These are phyloP conservation scores for Etheostoma spectabile DNA, from an alignment of 2,113 vertebrate species.

Conservation along the genomic window DNA sequence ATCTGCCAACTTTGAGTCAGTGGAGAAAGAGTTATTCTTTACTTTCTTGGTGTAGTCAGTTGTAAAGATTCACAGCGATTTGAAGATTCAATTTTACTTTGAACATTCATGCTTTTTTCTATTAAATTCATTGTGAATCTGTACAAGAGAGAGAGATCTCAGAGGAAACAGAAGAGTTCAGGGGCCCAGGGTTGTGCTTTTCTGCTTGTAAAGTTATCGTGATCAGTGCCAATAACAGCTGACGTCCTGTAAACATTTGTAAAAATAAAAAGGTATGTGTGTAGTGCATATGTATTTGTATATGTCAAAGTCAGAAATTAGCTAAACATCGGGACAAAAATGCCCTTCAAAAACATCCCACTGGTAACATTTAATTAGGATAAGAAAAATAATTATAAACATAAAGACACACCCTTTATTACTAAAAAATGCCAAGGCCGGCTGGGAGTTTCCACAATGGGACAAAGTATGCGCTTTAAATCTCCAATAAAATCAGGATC, in stretches of 20 bases:
- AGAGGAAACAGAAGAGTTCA: conserved; percentile 60
- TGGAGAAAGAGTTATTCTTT: conserved; percentile 29
- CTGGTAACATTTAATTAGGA: not conserved
- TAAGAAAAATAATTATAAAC: not conserved
- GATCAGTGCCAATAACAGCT: not conserved
- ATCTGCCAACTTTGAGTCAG: conserved; percentile 17
- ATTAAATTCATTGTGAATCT: conserved; percentile 69
- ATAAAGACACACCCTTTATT: not conserved
- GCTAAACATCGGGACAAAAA: not conserved
- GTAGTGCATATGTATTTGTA: not conserved
- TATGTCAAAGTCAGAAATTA: not conserved
- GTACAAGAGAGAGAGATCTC: conserved; percentile 59
- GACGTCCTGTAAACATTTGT: conserved; percentile 20
- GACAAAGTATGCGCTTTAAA: not conserved
- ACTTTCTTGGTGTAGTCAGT: conserved; percentile 7
- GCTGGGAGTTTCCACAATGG: not conserved
- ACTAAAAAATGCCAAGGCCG: not conserved
- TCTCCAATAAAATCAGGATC: not conserved
- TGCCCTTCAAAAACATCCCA: not conserved
- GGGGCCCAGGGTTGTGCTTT: conserved; percentile 16
- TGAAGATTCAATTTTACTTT: not conserved
- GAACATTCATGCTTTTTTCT: conserved; percentile 2
- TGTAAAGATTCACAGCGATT: conserved; percentile 72
- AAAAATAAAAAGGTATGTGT: not conserved
- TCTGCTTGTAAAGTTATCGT: not conserved